Base-by-base conservation (phyloP, 37 sponge, comb jelly and placozoan genomes). In the Aplysina aerophoba region DNA sequence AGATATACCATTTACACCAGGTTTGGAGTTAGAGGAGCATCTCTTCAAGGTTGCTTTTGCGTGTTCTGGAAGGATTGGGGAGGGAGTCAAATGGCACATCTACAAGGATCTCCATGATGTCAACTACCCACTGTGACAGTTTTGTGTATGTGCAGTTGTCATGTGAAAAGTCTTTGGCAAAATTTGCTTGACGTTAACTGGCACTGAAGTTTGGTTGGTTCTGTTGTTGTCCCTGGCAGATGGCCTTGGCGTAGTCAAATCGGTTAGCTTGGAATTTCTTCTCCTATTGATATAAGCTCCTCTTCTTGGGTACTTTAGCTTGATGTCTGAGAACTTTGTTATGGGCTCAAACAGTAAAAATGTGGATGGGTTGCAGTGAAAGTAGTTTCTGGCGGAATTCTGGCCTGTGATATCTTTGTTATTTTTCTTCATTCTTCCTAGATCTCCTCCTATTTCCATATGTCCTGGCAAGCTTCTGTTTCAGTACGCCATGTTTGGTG, bases 241-340 rank as follows among this genome's bases (percentile, higher is more conserved):
- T n/a, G n/a, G n/a, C n/a, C n/a, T n/a, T n/a, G n/a, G n/a, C n/a
- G n/a, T n/a, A n/a, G n/a, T n/a, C n/a, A n/a, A n/a, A n/a, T n/a
- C n/a, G n/a, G n/a, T n/a, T n/a, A n/a, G n/a, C n/a, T n/a, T 57
- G 59, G 59, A 67, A 67, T 67, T 24, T 67, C 69, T 22, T 27
- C 28, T 67, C 69, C n/a, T 67, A 21, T 27, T 67, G 22, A 28
- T 25, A 67, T 27, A 67, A 27, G n/a, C 27, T 67, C 28, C 22
- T n/a, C n/a, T n/a, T 13, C 69, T 67, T 27, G n/a, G 69, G 14
- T 67, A 25, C 69, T 67, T 67, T 67, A 25, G 69, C 19, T 24
- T 67, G 22, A 28, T 67, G 69, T 24, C n/a, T 67, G 69, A 24
- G 14, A 27, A 24, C 28, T 24, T 67, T 22, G 69, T 67, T 67